Evolutionary conservation across 2,113 vertebrate genomes (phyloP).

Genomic region (Perca schrenkii): DNA sequence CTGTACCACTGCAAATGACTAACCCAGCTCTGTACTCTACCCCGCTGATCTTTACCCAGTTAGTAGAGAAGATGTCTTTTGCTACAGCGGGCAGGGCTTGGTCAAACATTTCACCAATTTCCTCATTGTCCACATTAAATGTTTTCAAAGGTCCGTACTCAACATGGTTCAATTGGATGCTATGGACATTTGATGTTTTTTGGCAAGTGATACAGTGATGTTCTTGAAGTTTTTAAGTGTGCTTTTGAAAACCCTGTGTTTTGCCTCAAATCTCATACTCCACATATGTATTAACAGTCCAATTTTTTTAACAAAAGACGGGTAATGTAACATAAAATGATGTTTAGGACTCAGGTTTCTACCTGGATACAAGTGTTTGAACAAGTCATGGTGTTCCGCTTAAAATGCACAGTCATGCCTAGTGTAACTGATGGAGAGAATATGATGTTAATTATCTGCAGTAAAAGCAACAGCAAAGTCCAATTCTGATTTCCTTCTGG

Average conservation of each 20-base stretch:
- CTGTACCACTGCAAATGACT: not conserved
- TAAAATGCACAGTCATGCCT: constrained; percentile 29
- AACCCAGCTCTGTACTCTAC: constrained; percentile 1
- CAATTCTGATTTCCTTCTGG: too few relatives aligned
- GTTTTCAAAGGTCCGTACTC: not conserved
- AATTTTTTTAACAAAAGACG: not conserved
- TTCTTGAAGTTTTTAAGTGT: constrained; percentile 17
- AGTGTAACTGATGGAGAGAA: constrained; percentile 38
- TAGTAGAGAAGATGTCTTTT: not conserved
- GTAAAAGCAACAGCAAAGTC: not conserved
- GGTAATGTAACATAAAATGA: constrained; percentile 44
- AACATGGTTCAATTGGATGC: not conserved
- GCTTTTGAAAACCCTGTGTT: constrained; percentile 34
- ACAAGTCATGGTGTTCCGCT: not conserved
- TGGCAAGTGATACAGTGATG: not conserved
- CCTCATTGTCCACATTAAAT: not conserved
- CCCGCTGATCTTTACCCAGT: constrained; percentile 10
- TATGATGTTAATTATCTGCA: constrained; percentile 47
- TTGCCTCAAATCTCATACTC: constrained; percentile 47
- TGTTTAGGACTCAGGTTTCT: not conserved
- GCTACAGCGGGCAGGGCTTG: too few relatives aligned
- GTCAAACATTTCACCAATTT: too few relatives aligned
- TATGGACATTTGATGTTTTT: not conserved
- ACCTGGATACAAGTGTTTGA: not conserved
- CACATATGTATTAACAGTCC: constrained; percentile 38